A percentile compares a stretch with the other conserved stretches of the same genome.
Conservation (phyloP, 2,797 vertebrate species). For the Neosilurus hyrtlii region DNA sequence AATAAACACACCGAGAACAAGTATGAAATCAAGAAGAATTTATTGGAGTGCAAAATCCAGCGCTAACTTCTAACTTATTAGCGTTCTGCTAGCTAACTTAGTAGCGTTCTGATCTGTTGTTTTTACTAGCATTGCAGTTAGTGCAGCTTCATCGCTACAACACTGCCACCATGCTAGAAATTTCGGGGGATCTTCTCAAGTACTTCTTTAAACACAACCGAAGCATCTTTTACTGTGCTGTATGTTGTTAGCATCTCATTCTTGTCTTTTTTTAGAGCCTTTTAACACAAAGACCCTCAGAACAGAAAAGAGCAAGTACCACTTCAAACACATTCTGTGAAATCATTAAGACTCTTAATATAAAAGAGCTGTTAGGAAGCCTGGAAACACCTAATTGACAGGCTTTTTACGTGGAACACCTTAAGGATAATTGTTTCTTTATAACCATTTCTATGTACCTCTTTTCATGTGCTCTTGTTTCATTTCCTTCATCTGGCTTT, state of each 20-base stretch:
- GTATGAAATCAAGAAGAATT: neutral
- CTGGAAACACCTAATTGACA: neutral
- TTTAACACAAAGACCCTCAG: neutral
- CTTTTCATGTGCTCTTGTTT: neutral
- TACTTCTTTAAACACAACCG: constrained; percentile 27
- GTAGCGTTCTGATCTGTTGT: constrained; percentile 40
- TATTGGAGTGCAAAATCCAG: neutral
- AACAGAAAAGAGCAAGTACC: neutral
- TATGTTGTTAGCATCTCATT: neutral
- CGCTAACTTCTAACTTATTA: neutral
- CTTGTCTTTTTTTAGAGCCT: neutral
- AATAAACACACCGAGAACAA: neutral
- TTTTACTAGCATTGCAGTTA: constrained; percentile 20
- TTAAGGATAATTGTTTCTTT: constrained; percentile 14
- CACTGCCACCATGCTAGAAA: constrained; percentile 28
- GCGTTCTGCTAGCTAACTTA: neutral
- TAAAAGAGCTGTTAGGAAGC: neutral
- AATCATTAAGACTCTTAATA: constrained; percentile 6
- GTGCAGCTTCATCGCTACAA: neutral
- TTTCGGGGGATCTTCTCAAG: constrained; percentile 43
- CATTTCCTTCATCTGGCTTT: constrained; percentile 27
- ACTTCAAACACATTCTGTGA: neutral
- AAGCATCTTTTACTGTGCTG: neutral
- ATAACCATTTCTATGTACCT: constrained; percentile 6
- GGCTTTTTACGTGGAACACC: constrained; percentile 16